These are phyloP conservation scores for Cyprinodon brontotheroides DNA, from an alignment of 2,113 vertebrate species.

Conservation along the genomic window DNA sequence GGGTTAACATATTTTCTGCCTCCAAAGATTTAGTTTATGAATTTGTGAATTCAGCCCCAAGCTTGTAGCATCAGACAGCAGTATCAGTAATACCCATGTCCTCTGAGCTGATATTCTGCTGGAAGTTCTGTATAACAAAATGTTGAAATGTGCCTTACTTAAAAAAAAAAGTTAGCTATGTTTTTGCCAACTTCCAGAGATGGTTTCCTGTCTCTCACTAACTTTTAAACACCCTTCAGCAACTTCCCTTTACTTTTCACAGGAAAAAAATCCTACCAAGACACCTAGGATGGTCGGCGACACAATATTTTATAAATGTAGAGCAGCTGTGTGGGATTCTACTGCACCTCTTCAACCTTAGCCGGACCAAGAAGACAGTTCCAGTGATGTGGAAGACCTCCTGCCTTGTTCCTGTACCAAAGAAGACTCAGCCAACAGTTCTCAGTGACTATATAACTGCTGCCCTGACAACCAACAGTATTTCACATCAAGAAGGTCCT, in stretches of 20 bases:
- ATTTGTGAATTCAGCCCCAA: not conserved
- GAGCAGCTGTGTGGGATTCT: too few species aligned
- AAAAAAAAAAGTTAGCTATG: not conserved
- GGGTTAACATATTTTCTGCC: too few species aligned
- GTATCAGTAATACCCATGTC: not conserved
- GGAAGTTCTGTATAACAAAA: not conserved
- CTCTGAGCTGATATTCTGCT: not conserved
- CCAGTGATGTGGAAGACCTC: too few species aligned
- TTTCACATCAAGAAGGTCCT: too few species aligned
- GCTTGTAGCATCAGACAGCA: not conserved
- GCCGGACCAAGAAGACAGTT: too few species aligned
- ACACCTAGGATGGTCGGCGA: not conserved
- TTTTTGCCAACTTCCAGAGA: not conserved
- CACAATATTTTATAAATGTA: too few species aligned
- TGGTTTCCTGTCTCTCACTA: not conserved
- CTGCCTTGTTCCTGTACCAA: too few species aligned
- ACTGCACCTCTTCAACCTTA: too few species aligned
- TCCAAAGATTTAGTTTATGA: not conserved
- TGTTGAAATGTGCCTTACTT: not conserved
- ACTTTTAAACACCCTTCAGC: constrained; percentile 13
- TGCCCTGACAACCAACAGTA: too few species aligned
- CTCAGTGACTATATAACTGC: too few species aligned
- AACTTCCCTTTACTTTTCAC: not conserved
- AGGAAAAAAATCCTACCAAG: constrained; percentile 2
- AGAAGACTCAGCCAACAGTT: too few species aligned